Conservation (phyloP, 2,113 vertebrate genomes). For the Edolisoma coerulescens region DNA sequence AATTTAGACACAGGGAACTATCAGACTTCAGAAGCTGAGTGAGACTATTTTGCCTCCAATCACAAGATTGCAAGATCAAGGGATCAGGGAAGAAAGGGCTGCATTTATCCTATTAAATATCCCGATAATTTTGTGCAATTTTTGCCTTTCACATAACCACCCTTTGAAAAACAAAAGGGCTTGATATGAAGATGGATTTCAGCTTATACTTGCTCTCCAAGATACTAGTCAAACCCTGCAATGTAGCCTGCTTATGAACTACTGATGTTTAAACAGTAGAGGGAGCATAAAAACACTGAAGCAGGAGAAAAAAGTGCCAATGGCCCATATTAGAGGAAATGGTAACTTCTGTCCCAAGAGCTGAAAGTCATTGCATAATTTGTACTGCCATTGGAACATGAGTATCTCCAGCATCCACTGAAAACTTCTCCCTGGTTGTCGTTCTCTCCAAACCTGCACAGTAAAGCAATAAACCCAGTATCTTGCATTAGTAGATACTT, state of each 20-base stretch:
- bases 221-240: background rate
- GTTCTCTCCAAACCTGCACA: background rate
- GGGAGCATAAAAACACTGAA: constrained; percentile 44
- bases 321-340: background rate
- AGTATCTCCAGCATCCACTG: background rate
- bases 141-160: background rate
- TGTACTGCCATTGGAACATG: background rate
- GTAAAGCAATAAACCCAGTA: background rate
- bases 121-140: background rate
- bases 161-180: constrained; percentile 2
- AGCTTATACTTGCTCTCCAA: background rate
- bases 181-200: background rate
- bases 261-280: constrained; percentile 32
- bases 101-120: background rate
- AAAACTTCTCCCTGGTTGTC: background rate
- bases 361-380: background rate
- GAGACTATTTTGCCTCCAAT: background rate
- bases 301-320: background rate
- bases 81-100: background rate
- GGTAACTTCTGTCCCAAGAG: constrained; percentile 4
- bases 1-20: background rate
- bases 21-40: background rate
- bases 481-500: background rate
- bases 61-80: background rate
- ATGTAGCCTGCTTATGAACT: background rate